Evolutionary conservation across 2,113 vertebrate species (phyloP), one percentile per base, ranked within the genome.

Genomic region (Vicugna pacos): DNA sequence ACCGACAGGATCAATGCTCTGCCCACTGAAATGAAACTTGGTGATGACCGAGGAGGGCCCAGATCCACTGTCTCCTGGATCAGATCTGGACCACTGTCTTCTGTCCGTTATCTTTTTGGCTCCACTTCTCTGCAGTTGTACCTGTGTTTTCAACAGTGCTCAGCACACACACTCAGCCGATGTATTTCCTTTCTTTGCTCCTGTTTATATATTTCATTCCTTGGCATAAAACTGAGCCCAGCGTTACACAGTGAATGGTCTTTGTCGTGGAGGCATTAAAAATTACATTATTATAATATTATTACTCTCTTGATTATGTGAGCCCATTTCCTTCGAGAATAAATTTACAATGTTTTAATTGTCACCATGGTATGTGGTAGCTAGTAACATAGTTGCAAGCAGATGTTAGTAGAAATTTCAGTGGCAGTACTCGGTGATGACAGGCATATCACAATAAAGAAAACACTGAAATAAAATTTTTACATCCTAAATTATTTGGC

Each of bases 331-430:
- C 94, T 93, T 94, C 75, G 42, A 48, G 97, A 97, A 97, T 97
- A 97, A 97, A 98, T 98, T 97, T 73, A 89, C 98, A 96, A 16
- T 97, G 97, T 97, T 97, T 97, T 98, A 98, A 98, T 97, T 97
- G 96, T 94, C 97, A 96, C 82, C n/a, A 95, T 48, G 26, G 30
- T 93, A 75, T 95, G 95, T 93, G 94, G 85, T 93, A 95, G 77
- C 83, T 90, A 79, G 62, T n/a, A 24, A 94, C 73, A 93, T 48
- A 95, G 91, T 73, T 80, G 52, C 94, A 97, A 97, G 83, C 95
- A 96, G 62, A 96, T 96, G 87, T 80, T 54, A 96, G 89, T 48
- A 91, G 87, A 93, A 95, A 96, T 92, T 91, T 94, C 82, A 82
- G 0, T 80, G 73, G 80, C 93, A 93, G 89, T 60, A 84, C 67